A percentile compares a stretch with the other conserved stretches of the same genome.
Conservation (phyloP, 2,113 vertebrate species). For the Cephalophus harveyi region DNA sequence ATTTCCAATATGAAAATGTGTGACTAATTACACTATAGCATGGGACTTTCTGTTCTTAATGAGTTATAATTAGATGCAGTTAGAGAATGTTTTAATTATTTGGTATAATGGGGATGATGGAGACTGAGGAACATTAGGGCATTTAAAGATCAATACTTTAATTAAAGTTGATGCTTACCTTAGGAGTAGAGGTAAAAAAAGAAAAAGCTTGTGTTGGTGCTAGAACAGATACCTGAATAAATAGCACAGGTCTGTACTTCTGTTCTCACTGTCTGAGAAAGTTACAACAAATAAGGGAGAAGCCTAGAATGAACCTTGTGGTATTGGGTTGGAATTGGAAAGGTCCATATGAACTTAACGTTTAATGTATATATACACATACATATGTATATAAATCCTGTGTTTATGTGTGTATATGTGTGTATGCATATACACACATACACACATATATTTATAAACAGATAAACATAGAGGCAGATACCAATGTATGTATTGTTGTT, state of each 20-base stretch:
- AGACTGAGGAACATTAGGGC: neutral
- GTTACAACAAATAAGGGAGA: neutral
- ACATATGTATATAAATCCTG: neutral
- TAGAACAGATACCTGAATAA: neutral
- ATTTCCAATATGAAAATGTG: neutral
- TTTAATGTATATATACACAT: neutral
- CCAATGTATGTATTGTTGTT: neutral
- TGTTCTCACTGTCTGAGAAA: neutral
- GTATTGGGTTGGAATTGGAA: neutral
- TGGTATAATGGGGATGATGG: neutral
- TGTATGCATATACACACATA: neutral
- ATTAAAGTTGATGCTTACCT: slow-evolving; percentile 29
- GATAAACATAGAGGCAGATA: neutral
- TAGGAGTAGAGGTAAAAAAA: neutral
- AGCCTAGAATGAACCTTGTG: neutral
- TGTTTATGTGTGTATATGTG: neutral
- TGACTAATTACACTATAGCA: neutral
- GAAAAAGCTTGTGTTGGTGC: neutral
- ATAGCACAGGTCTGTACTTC: neutral
- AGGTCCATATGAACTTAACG: neutral
- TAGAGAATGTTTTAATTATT: neutral
- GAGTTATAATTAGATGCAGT: neutral
- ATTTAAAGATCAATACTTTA: neutral
- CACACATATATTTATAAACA: neutral
- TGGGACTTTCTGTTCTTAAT: neutral